phyloP scores from a whole-genome alignment of 2,113 vertebrate species.

The Rhizomys pruinosus region DNA sequence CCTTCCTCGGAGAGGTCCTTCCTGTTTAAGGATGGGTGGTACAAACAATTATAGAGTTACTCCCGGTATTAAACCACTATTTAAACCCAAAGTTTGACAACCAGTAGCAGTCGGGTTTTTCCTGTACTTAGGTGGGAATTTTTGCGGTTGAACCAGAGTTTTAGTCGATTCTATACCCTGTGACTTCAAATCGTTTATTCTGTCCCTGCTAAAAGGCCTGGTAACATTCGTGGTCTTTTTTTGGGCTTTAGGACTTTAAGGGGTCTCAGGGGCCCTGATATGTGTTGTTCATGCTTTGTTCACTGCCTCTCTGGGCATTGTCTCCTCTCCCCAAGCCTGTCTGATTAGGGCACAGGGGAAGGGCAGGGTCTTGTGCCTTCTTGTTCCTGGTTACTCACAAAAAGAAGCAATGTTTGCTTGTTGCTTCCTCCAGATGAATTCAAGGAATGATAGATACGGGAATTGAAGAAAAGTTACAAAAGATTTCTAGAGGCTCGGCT shows the following conservation, averaged over 20 bases:
- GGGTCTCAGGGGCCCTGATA: background rate
- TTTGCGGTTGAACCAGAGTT: background rate
- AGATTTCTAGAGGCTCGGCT: background rate
- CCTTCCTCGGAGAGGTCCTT: too few relatives aligned
- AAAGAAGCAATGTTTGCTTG: background rate
- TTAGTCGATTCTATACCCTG: background rate
- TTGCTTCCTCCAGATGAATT: background rate
- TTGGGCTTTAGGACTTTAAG: background rate
- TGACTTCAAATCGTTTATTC: background rate
- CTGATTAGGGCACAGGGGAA: background rate
- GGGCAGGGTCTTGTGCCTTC: background rate
- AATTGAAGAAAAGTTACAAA: slow-evolving; percentile 3
- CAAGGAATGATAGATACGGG: background rate
- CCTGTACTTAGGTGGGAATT: slow-evolving; percentile 27
- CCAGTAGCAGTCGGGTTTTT: too few relatives aligned
- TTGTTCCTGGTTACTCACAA: background rate
- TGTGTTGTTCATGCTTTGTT: background rate
- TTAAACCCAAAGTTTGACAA: too few relatives aligned
- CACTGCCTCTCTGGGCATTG: background rate
- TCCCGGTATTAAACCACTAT: too few relatives aligned
- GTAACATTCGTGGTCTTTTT: background rate
- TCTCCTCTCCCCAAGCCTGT: background rate
- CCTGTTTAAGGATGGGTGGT: too few relatives aligned
- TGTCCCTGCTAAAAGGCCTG: background rate
- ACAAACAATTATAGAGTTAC: too few relatives aligned